A percentile compares a stretch with the other conserved stretches of the same genome.
phyloP scores from a whole-genome alignment of 2,797 vertebrate genomes.

The Coregonus sp. region DNA sequence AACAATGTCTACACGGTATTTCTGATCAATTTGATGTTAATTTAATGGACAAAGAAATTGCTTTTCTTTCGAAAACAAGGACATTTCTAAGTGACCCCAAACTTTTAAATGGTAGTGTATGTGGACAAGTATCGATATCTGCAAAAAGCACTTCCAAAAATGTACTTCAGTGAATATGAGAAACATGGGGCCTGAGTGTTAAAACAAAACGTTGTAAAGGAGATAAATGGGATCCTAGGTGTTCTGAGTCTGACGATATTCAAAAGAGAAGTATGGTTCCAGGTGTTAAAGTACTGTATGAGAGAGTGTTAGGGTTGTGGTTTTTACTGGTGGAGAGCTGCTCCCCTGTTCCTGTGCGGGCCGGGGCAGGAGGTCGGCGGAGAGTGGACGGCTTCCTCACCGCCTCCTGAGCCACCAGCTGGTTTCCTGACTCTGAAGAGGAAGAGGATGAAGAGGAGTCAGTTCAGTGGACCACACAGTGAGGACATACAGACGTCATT shows the following conservation, averaged over 20 bases:
- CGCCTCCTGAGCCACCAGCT: conserved; percentile 71
- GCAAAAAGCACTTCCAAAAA: background rate
- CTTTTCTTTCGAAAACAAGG: no score
- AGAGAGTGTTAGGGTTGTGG: conserved; percentile 19
- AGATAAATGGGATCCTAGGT: background rate
- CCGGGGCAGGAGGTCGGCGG: conserved; percentile 57
- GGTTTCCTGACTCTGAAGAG: conserved; percentile 69
- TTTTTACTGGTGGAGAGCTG: conserved; percentile 67
- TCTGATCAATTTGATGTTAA: no score
- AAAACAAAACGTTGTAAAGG: background rate
- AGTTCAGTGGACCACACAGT: conserved; percentile 2
- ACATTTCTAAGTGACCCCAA: no score
- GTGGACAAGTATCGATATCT: background rate
- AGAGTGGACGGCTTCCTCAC: conserved; percentile 65
- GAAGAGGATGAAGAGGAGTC: conserved; percentile 11
- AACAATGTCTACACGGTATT: no score
- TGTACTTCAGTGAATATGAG: background rate
- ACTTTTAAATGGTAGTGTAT: no score
- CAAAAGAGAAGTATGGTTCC: background rate
- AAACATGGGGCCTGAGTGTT: background rate
- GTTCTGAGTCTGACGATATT: background rate
- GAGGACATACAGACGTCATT: background rate
- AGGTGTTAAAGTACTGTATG: conserved; percentile 15
- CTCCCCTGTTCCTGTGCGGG: conserved; percentile 66
- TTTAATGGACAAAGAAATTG: no score